Base-by-base conservation (phyloP, 2,113 vertebrate genomes). In the Stigmatopora nigra region DNA sequence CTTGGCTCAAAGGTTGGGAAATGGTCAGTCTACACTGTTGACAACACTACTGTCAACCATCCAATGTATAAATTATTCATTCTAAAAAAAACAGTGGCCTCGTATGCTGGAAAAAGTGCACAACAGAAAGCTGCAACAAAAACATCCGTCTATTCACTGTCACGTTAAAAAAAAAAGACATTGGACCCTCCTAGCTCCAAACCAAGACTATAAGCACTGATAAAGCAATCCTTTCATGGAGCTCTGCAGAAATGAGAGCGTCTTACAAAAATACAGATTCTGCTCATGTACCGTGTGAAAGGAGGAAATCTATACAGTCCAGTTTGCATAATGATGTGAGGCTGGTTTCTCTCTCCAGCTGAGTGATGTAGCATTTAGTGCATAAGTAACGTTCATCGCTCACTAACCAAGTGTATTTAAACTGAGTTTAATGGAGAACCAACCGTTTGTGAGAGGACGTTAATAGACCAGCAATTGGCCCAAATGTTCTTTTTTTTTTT, bases 301-400 rank as follows among this genome's bases (percentile, higher is more conserved):
- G 52, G 53, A 64, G 19, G 25, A 61, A 72, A 68, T 60, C 61
- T 72, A 65, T 84, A 63, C 64, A 74, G 80, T 77, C 76, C 73
- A 73, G 73, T 84, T 90, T 90, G 89, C 88, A 90, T 90, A 82
- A 90, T 61, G 76, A 75, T 44, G 84, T 68, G 85, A 87, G 83
- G 75, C 86, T 83, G 82, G 80, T 87, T 88, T 88, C 84, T 84
- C 76, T 73, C 69, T 71, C 69, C 73, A 62, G 67, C 65, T 68
- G 46, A 63, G 62, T 53, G 55, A 52, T 64, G 72, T 62, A 55
- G 78, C 73, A 62, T 84, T 83, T 81, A 89, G 88, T 89, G 87
- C 87, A 88, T 88, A 83, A 77, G 71, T 84, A 79, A 57, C 53
- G 72, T 62, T 78, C 61, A 61, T 45, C 15, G 47, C 75, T 78